Percentiles rank a stretch among this genome's conserved stretches.
Evolutionary conservation across 30 jellyfish, hydroid and myxozoan species (phyloP).

Genomic region (Calvadosia cruxmelitensis): DNA sequence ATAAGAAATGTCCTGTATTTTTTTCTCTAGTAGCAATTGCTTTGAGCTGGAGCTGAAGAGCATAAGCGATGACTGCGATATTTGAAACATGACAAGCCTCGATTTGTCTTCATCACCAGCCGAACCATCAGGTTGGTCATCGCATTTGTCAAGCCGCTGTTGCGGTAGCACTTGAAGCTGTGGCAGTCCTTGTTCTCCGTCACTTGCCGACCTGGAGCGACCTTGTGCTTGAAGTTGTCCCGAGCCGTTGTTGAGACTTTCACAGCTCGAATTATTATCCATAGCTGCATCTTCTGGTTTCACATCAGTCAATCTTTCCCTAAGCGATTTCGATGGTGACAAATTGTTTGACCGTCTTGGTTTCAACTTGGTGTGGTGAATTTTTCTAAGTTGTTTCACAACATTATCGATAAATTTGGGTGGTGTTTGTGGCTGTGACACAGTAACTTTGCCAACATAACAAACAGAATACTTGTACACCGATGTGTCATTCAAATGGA

Average conservation of each 20-base stretch:
- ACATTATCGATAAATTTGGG: slow-evolving; percentile 74
- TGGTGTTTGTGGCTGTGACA: slow-evolving; percentile 86
- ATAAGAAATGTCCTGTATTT: slow-evolving; percentile 69
- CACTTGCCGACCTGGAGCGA: slow-evolving; percentile 47
- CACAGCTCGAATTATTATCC: background rate
- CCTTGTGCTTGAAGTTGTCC: slow-evolving; percentile 8
- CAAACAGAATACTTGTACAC: slow-evolving; percentile 74
- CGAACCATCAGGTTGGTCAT: slow-evolving; percentile 13
- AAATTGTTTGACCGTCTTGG: background rate
- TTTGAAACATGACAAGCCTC: slow-evolving; percentile 62
- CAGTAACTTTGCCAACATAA: slow-evolving; percentile 86
- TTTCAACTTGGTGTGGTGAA: slow-evolving; percentile 2
- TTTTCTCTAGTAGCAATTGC: slow-evolving; percentile 63
- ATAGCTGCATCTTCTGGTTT: background rate
- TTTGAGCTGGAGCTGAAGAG: slow-evolving; percentile 74
- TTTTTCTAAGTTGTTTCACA: slow-evolving; percentile 35
- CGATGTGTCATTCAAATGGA: slow-evolving; percentile 27
- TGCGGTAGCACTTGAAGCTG: background rate
- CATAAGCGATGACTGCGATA: slow-evolving; percentile 64
- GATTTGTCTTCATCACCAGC: slow-evolving; percentile 50
- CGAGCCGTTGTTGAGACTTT: background rate
- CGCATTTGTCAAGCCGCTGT: background rate
- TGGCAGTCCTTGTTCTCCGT: slow-evolving; percentile 56
- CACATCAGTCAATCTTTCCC: background rate
- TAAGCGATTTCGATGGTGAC: background rate